Percentiles rank a stretch among this genome's conserved stretches.
These are phyloP conservation scores for Copsychus sechellarum DNA, from an alignment of 2,113 vertebrate species.

Conservation along the genomic window DNA sequence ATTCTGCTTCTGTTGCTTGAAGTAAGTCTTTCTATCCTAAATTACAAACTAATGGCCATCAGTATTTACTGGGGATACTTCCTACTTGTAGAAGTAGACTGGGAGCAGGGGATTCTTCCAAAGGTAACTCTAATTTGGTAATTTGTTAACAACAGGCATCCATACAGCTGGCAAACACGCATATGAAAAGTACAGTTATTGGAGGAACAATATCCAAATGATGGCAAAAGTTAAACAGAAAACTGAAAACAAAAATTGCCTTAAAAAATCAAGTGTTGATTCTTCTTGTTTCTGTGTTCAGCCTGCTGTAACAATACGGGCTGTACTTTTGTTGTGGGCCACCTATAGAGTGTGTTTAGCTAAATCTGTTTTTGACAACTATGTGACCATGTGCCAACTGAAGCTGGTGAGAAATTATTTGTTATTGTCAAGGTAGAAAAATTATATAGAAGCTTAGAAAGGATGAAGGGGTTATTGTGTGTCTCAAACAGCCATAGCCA, in stretches of 20 bases:
- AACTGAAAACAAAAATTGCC: not conserved
- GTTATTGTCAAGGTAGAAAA: not conserved
- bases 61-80: not conserved
- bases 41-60: not conserved
- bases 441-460: not conserved
- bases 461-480: too few relatives aligned
- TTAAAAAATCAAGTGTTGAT: not conserved
- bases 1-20: constrained; percentile 16
- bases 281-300: not conserved
- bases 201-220: not conserved
- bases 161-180: not conserved
- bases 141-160: not conserved
- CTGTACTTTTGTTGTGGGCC: not conserved
- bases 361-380: not conserved
- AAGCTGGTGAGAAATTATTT: not conserved
- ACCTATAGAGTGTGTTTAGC: not conserved
- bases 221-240: not conserved
- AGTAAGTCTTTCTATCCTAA: not conserved
- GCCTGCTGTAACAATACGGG: not conserved
- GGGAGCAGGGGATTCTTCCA: not conserved
- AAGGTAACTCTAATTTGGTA: not conserved
- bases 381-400: fast-evolving
- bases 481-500: not conserved
- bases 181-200: not conserved
- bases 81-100: not conserved